A percentile compares a stretch with the other conserved stretches of the same genome.
Conservation (phyloP, 2,888 invertebrate genomes). For the Ochropleura leucogaster region DNA sequence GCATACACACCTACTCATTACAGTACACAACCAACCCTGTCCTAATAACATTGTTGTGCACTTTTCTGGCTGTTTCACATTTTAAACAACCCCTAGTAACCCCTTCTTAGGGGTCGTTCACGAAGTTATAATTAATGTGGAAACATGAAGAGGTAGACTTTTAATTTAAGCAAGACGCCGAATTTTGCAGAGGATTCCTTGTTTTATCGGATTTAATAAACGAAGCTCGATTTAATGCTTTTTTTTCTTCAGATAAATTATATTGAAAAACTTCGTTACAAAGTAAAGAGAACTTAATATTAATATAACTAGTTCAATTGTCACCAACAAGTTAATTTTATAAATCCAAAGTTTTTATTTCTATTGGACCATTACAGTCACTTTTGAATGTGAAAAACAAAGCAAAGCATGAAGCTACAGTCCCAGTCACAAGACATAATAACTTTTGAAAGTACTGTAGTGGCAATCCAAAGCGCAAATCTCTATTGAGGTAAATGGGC, state of each 20-base stretch:
- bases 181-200: constrained; percentile 12
- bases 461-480: too few relatives aligned
- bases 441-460: too few relatives aligned
- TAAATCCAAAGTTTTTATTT: too few relatives aligned
- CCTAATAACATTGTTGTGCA: constrained; percentile 59
- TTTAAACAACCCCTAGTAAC: constrained; percentile 66
- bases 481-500: too few relatives aligned
- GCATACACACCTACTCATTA: not conserved
- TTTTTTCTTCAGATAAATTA: not conserved
- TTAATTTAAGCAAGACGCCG: constrained; percentile 19
- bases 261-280: not conserved
- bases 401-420: too few relatives aligned
- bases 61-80: constrained; percentile 63
- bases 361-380: too few relatives aligned
- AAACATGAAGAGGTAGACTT: constrained; percentile 53
- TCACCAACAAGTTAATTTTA: not conserved
- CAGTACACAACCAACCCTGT: constrained; percentile 17
- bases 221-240: not conserved
- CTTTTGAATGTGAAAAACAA: too few relatives aligned
- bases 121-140: constrained; percentile 67
- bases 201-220: constrained; percentile 17
- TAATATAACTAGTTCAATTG: not conserved
- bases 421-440: too few relatives aligned
- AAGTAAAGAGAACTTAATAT: too few relatives aligned
- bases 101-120: constrained; percentile 64